A percentile compares a stretch with the other conserved stretches of the same genome.
These are phyloP conservation scores for Hassar affinis DNA, from an alignment of 2,113 vertebrate species.

Conservation along the genomic window DNA sequence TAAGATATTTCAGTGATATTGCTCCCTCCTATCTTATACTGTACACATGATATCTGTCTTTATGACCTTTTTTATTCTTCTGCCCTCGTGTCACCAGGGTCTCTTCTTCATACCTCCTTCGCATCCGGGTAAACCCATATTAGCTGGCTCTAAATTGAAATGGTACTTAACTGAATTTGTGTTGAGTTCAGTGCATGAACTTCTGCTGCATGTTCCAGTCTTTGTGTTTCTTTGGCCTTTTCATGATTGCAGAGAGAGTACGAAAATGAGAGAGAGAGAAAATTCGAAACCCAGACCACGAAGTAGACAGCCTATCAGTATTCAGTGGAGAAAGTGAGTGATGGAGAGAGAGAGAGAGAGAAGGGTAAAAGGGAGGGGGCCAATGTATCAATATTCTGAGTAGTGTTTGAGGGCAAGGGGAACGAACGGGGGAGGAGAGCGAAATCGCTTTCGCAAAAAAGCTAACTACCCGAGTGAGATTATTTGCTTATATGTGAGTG, in stretches of 20 bases:
- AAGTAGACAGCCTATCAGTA: constrained; percentile 82
- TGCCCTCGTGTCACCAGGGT: background rate
- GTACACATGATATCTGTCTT: constrained; percentile 24
- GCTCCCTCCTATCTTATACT: background rate
- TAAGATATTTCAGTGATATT: background rate
- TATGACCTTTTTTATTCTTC: constrained; percentile 13
- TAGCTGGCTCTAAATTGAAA: constrained; percentile 75
- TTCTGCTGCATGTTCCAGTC: constrained; percentile 71
- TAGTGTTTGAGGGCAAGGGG: constrained; percentile 81
- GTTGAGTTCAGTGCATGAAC: constrained; percentile 76
- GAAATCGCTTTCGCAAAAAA: constrained; percentile 65
- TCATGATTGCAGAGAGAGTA: constrained; percentile 28
- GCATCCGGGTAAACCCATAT: constrained; percentile 69
- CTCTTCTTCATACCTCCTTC: constrained; percentile 28
- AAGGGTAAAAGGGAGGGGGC: constrained; percentile 65
- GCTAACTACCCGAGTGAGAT: constrained; percentile 62
- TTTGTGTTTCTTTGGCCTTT: constrained; percentile 51
- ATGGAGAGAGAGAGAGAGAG: constrained; percentile 61
- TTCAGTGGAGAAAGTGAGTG: constrained; percentile 81
- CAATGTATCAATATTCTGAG: constrained; percentile 84
- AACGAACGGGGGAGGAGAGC: constrained; percentile 74
- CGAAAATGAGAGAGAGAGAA: constrained; percentile 59
- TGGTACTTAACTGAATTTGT: constrained; percentile 79
- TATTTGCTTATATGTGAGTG: constrained; percentile 67
- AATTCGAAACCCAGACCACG: constrained; percentile 80